Evolutionary conservation across 2,888 invertebrate genomes (phyloP), one percentile per base, ranked within the genome.

Genomic region (Antitype chi): DNA sequence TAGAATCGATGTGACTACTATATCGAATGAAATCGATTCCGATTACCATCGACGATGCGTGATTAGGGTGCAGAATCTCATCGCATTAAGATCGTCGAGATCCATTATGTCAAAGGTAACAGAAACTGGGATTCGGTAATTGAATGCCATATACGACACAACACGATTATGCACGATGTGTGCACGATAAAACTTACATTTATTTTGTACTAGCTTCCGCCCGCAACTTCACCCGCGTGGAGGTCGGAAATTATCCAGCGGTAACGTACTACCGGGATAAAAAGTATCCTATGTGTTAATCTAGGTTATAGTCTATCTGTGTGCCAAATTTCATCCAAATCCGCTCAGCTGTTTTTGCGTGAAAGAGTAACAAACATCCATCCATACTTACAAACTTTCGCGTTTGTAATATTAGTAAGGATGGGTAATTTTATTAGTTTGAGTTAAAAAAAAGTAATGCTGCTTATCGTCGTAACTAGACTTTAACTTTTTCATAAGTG

Each of bases 11-110:
- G 55, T 43, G 59, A 60, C 59, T 83, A 66, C 70, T 83, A 52
- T 83, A 70, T 83, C 59, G 79, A 60, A 55, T 47, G 71, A 64
- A 78, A 80, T 79, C 59, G 80, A 55, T 60, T 52, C 15, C 38
- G 66, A 83, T 79, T 79, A 79, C 80, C 60, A 67, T 70, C 59
- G 66, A 79, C 70, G 59, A 83, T 49, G 79, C 25, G 47, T 70
- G 53, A 64, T 82, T 77, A 68, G 52, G 63, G 43, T 68, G 63
- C 57, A 23, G 55, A 63, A 63, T 20, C 25, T 28, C 28, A 23
- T 67, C 38, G 25, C 11, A 23, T 59, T 63, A 9, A 17, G 23
- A 47, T 32, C 13, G 23, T 38, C 20, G 25, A 81, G 25, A 55
- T 60, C 74, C 13, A 73, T 62, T 77, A 53, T 55, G n/a, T n/a